A percentile compares a stretch with the other conserved stretches of the same genome.
Conservation (phyloP, 2,797 vertebrate species). For the Acanthurus tractus region DNA sequence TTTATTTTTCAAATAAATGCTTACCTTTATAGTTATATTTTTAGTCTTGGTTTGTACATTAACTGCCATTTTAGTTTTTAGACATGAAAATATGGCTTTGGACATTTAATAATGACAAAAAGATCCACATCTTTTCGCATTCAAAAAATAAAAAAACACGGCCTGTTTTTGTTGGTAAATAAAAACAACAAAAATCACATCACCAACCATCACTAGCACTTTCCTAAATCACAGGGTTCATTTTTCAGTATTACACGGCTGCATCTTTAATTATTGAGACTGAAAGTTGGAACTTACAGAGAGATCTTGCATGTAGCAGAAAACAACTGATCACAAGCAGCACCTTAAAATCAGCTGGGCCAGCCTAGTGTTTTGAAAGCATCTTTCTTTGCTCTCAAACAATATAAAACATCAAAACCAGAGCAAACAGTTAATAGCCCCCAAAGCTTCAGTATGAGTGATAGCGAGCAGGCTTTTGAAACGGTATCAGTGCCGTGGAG, state of each 20-base stretch:
- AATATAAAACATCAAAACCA: constrained; percentile 58
- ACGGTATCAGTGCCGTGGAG: constrained; percentile 60
- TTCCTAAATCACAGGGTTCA: not conserved
- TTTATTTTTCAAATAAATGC: not conserved
- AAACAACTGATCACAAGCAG: constrained; percentile 24
- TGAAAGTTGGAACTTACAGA: constrained; percentile 15
- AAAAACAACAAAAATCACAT: not conserved
- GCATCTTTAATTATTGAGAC: constrained; percentile 2
- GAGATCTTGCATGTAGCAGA: constrained; percentile 28
- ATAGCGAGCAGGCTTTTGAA: constrained; percentile 63
- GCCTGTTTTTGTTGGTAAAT: not conserved
- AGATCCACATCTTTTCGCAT: not conserved
- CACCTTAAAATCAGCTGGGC: constrained; percentile 44
- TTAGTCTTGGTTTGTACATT: not conserved
- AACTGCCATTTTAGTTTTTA: not conserved
- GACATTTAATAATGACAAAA: not conserved
- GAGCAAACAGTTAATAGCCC: constrained; percentile 53
- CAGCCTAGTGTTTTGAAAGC: constrained; percentile 51
- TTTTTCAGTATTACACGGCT: constrained; percentile 5
- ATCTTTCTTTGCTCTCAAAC: constrained; percentile 44
- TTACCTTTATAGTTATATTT: not conserved
- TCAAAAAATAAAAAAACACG: not conserved
- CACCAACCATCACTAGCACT: not conserved
- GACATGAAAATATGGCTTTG: not conserved
- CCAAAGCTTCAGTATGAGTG: constrained; percentile 49